Conservation (phyloP, 2,797 vertebrate species). For the Ctenopoma kingsleyae region DNA sequence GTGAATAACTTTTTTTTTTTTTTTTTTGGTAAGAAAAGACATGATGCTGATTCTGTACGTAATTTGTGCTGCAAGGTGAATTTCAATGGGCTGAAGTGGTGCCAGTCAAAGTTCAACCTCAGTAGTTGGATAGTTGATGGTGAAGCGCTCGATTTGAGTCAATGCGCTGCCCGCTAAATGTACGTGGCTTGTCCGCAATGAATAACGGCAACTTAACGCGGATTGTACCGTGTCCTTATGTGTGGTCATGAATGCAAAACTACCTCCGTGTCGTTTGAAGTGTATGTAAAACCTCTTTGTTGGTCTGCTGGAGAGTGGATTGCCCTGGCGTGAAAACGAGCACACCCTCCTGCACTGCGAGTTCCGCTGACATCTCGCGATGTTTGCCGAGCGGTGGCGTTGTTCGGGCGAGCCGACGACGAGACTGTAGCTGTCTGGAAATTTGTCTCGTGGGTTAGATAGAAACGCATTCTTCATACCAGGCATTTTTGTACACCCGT, state of each 20-base stretch:
- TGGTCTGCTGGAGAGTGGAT: background rate
- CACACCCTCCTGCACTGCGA: slow-evolving; percentile 4
- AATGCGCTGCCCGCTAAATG: background rate
- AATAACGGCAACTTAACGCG: too few species aligned
- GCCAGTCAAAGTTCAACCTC: slow-evolving; percentile 2
- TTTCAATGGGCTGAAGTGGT: background rate
- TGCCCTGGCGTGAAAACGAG: slow-evolving; percentile 12
- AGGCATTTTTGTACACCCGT: slow-evolving; percentile 37
- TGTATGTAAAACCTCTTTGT: background rate
- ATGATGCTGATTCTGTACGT: background rate
- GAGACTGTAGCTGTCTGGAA: slow-evolving; percentile 80
- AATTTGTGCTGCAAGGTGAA: background rate
- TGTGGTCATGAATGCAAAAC: too few species aligned
- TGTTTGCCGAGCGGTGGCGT: slow-evolving; percentile 75
- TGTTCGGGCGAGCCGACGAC: slow-evolving; percentile 83
- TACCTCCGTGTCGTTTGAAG: too few species aligned
- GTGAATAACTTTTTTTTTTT: background rate
- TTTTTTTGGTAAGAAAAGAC: background rate
- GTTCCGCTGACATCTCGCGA: slow-evolving; percentile 64
- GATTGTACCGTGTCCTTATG: background rate
- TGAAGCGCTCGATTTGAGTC: background rate
- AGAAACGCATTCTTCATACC: slow-evolving; percentile 59
- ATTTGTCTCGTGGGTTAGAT: slow-evolving; percentile 79
- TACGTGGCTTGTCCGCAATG: accelerated
- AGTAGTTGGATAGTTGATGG: slow-evolving; percentile 8